phyloP scores from a whole-genome alignment of 2,888 invertebrate genomes.

The Furcula furcula region DNA sequence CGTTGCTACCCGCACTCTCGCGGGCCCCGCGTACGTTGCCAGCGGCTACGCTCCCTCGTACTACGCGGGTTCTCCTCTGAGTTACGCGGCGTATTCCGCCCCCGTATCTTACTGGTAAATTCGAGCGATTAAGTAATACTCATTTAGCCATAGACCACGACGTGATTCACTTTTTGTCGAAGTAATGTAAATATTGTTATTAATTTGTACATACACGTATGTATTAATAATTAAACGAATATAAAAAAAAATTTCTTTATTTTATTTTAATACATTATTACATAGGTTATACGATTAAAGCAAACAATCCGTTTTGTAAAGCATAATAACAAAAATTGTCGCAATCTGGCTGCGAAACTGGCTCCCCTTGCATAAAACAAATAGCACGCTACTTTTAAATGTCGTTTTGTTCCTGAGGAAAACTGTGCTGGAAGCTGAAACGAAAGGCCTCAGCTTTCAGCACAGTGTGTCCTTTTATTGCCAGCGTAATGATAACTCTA shows the following conservation, averaged over 20 bases:
- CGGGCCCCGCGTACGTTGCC: conserved; percentile 29
- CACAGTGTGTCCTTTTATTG: too few species aligned
- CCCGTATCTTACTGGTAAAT: conserved; percentile 62
- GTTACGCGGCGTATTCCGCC: conserved; percentile 58
- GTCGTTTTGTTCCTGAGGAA: too few species aligned
- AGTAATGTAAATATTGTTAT: conserved; percentile 51
- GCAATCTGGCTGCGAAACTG: too few species aligned
- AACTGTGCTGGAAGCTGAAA: too few species aligned
- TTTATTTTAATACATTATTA: conserved; percentile 1
- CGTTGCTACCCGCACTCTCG: conserved; percentile 2
- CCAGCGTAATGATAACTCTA: too few species aligned
- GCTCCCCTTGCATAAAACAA: too few species aligned
- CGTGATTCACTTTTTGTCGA: conserved; percentile 43
- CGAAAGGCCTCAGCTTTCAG: too few species aligned
- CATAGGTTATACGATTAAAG: too few species aligned
- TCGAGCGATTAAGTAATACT: conserved; percentile 21
- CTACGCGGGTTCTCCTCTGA: conserved; percentile 34
- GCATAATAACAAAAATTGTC: too few species aligned
- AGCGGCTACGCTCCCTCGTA: conserved; percentile 32
- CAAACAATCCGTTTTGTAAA: too few species aligned
- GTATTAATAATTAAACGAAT: conserved; percentile 21
- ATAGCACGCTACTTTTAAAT: too few species aligned
- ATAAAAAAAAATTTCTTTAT: conserved; percentile 9
- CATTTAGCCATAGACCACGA: conserved; percentile 38
- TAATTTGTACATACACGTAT: conserved; percentile 43